phyloP scores from a whole-genome alignment of 1,140 invertebrate genomes.

The Neuroterus valhalla region DNA sequence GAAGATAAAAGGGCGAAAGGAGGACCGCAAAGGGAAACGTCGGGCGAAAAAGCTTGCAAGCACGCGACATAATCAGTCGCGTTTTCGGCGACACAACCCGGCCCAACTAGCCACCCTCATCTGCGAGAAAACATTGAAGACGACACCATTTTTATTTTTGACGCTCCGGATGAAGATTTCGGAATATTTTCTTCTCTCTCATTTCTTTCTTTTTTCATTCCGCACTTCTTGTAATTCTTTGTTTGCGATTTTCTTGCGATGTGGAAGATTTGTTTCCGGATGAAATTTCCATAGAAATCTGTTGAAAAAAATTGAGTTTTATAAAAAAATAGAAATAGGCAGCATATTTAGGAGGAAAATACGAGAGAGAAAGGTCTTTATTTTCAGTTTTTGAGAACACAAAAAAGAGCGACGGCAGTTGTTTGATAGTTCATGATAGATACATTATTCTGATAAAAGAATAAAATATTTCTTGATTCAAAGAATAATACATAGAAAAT shows the following conservation, averaged over 20 bases:
- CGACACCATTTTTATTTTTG: neutral
- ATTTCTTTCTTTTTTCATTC: conserved; percentile 19
- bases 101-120: conserved; percentile 61
- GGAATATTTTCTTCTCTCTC: conserved; percentile 4
- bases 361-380: too few relatives aligned
- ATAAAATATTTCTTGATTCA: too few relatives aligned
- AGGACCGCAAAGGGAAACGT: conserved; percentile 58
- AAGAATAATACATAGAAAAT: too few relatives aligned
- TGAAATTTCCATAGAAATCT: neutral
- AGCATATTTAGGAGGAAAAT: too few relatives aligned
- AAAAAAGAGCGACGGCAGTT: too few relatives aligned
- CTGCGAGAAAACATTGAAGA: conserved; percentile 51
- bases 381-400: too few relatives aligned
- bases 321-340: neutral
- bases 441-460: too few relatives aligned
- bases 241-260: neutral
- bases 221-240: neutral
- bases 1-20: conserved; percentile 49
- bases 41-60: conserved; percentile 57
- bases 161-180: conserved; percentile 30
- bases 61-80: conserved; percentile 72
- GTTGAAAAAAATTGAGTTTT: conserved; percentile 15
- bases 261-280: neutral
- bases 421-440: too few relatives aligned
- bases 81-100: conserved; percentile 62